Base-by-base conservation (phyloP, 1,140 invertebrate genomes). In the Bombus vancouverensis region DNA sequence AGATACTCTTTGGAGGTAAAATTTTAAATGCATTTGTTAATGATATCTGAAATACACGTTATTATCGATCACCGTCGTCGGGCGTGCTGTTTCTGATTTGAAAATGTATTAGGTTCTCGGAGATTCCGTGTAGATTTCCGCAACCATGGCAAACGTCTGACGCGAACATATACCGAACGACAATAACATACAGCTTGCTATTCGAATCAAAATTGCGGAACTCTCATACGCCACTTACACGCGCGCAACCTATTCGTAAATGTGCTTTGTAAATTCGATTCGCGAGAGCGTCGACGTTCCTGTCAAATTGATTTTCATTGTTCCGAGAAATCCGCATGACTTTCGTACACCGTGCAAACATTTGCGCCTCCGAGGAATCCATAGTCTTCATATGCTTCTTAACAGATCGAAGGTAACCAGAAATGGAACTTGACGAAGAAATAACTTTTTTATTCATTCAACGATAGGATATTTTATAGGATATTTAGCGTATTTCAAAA, bases 121-220 rank as follows among this genome's bases (percentile, higher is more conserved):
- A 22, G 32, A 68, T 71, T 57, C 15, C 37, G 15, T 28, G 22
- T 9, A 37, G 66, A 37, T 39, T 57, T 71, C 66, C 32, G 53
- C 72, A 83, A 78, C 79, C 44, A 59, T 78, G 66, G 62, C 59
- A 68, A 87, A 88, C 74, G 84, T 59, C 80, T 78, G 47, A 62
- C 59, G 65, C 59, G 87, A 13, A 83, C 34, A 72, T 57, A 75
- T 42, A 77, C 37, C 83, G 70, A 87, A 53, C 32, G 68, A 71
- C 65, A 82, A 75, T 47, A 87, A 84, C 76, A 66, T 71, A 68
- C 66, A 68, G 59, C 44, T 80, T 47, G 42, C 75, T 70, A 59
- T 68, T 62, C 9, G 62, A 71, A 80, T 75, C 75, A 75, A 73
- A 88, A 84, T 75, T 80, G 74, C 59, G 76, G 74, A 83, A 76